Percentiles rank a stretch among this genome's conserved stretches.
Evolutionary conservation across 1,140 invertebrate species (phyloP).

Genomic region (Coelopa frigida): DNA sequence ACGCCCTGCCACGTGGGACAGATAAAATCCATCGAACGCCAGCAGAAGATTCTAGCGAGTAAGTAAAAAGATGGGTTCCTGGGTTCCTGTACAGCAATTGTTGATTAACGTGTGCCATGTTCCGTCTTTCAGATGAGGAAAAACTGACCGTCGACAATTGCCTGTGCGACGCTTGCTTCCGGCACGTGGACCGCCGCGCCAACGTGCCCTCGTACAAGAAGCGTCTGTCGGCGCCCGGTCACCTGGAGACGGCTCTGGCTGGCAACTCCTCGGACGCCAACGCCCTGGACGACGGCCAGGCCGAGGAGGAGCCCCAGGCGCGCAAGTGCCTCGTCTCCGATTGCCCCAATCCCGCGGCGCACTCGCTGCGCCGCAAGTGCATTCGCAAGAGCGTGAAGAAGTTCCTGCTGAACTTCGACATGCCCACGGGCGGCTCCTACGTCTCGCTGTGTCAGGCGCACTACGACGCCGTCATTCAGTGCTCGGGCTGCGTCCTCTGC

Average conservation of each 20-base stretch:
- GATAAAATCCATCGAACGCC: constrained; percentile 68
- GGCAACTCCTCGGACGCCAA: background rate
- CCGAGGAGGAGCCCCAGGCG: background rate
- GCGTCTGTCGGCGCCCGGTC: constrained; percentile 40
- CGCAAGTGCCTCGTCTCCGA: constrained; percentile 53
- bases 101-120: background rate
- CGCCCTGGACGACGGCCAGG: background rate
- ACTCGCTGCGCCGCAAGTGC: constrained; percentile 69
- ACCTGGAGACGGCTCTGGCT: constrained; percentile 28
- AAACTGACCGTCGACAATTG: constrained; percentile 73
- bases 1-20: constrained; percentile 79
- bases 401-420: constrained; percentile 46
- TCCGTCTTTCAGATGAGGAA: constrained; percentile 53
- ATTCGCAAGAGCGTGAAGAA: constrained; percentile 62
- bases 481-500: constrained; percentile 67
- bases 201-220: constrained; percentile 55
- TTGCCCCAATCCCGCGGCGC: constrained; percentile 57
- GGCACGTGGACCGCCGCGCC: constrained; percentile 72
- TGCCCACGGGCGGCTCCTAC: constrained; percentile 27
- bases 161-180: constrained; percentile 75
- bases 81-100: background rate
- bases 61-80: constrained; percentile 15
- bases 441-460: constrained; percentile 58
- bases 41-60: constrained; percentile 67
- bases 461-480: constrained; percentile 57